Evolutionary conservation across 2,113 vertebrate genomes (phyloP).

Genomic region (Ptilorrhoa leucosticta): DNA sequence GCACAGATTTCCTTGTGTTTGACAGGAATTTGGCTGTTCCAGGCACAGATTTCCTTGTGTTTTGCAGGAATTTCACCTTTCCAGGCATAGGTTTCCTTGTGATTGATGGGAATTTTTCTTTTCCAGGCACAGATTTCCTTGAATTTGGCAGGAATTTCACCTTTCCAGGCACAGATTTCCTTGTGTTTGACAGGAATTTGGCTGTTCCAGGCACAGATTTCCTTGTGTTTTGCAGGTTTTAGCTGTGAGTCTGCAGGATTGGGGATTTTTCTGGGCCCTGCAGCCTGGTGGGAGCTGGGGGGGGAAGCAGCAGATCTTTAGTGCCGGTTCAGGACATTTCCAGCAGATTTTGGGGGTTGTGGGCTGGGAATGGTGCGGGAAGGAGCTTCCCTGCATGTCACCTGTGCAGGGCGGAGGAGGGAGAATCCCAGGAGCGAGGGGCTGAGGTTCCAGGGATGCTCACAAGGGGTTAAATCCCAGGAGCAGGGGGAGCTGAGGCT

Average conservation of each 20-base stretch:
- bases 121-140: too few species aligned
- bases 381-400: fast-evolving
- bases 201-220: background rate
- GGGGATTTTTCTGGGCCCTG: background rate
- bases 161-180: background rate
- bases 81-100: background rate
- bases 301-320: background rate
- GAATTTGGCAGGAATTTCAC: background rate
- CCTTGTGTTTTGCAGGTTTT: fast-evolving
- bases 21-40: background rate
- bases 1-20: background rate
- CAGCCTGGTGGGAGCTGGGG: fast-evolving
- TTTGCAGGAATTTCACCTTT: fast-evolving
- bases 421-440: fast-evolving
- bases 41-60: background rate
- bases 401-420: background rate
- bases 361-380: fast-evolving
- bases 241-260: background rate
- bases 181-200: fast-evolving
- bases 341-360: background rate
- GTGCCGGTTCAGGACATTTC: fast-evolving
- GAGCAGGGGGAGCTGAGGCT: too few species aligned
- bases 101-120: too few species aligned
- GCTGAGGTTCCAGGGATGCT: too few species aligned
- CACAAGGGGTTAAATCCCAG: too few species aligned